phyloP scores from a whole-genome alignment of 2,797 vertebrate species.

The Gorsachius magnificus region DNA sequence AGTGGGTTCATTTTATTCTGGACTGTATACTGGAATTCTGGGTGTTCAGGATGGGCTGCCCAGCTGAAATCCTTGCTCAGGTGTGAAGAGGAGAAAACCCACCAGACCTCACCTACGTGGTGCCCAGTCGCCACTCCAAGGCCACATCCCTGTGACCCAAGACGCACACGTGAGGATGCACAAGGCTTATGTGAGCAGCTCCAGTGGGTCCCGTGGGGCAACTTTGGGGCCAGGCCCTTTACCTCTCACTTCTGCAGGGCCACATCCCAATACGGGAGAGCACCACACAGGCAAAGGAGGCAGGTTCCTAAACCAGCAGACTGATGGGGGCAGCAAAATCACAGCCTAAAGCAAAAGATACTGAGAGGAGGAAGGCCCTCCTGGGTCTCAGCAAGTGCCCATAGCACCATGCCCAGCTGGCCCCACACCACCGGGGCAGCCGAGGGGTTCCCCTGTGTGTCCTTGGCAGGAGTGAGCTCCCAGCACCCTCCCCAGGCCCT shows the following conservation, averaged over 20 bases:
- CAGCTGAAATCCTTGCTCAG: background rate
- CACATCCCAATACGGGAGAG: background rate
- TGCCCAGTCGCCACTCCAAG: background rate
- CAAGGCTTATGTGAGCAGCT: background rate
- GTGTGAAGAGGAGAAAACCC: background rate
- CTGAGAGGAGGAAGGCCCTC: background rate
- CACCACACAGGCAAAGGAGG: background rate
- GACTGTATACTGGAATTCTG: background rate
- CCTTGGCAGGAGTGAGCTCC: background rate
- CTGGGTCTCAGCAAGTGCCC: conserved; percentile 5
- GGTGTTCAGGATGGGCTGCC: background rate
- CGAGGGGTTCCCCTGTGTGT: fast-evolving
- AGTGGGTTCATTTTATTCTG: background rate
- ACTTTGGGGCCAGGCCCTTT: background rate
- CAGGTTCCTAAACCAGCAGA: conserved; percentile 51
- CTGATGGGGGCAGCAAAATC: conserved; percentile 73
- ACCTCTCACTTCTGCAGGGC: background rate
- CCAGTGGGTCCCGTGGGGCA: background rate
- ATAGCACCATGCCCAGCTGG: background rate
- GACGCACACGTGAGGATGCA: fast-evolving
- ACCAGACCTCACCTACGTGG: fast-evolving
- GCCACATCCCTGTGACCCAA: background rate
- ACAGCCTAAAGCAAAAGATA: conserved; percentile 51
- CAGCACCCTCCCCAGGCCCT: background rate
- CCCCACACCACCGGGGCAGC: fast-evolving